phyloP scores from a whole-genome alignment of 1,140 invertebrate species.

The Sarcophaga bullata region DNA sequence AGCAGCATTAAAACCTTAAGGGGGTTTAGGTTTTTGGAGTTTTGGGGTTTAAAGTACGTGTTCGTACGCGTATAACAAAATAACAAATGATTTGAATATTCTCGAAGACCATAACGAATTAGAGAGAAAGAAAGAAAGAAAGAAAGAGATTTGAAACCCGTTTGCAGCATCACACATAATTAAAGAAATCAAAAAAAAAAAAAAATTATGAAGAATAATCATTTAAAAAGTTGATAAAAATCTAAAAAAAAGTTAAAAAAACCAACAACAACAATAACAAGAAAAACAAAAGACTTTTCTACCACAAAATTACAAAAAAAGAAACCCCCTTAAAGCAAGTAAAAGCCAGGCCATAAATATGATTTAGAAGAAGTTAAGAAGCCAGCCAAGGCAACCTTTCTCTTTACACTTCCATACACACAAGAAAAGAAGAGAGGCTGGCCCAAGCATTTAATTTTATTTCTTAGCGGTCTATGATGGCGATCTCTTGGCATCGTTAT shows the following conservation, averaged over 20 bases:
- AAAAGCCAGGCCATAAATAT: neutral
- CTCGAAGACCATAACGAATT: neutral
- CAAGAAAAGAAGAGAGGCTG: neutral
- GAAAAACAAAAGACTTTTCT: constrained; percentile 15
- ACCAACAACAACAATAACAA: no score
- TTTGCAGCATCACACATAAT: constrained; percentile 15
- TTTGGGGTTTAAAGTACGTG: neutral
- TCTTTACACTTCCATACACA: neutral
- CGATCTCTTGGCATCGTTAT: no score
- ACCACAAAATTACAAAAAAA: neutral
- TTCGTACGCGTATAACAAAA: neutral
- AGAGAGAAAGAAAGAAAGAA: no score
- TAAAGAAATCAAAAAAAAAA: constrained; percentile 9
- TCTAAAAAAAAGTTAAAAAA: constrained; percentile 18
- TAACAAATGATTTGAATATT: constrained; percentile 37
- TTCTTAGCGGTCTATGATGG: no score
- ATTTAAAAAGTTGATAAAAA: constrained; percentile 38
- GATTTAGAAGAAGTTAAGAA: neutral
- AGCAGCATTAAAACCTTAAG: neutral
- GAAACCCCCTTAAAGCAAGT: neutral
- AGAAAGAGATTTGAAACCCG: neutral
- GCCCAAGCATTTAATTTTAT: constrained; percentile 27
- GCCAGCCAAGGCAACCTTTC: constrained; percentile 1
- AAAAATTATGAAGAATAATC: constrained; percentile 9
- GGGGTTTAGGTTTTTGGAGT: no score